A percentile compares a stretch with the other conserved stretches of the same genome.
Conservation (phyloP, 2,113 vertebrate species). For the Urocynchramus pylzowi region DNA sequence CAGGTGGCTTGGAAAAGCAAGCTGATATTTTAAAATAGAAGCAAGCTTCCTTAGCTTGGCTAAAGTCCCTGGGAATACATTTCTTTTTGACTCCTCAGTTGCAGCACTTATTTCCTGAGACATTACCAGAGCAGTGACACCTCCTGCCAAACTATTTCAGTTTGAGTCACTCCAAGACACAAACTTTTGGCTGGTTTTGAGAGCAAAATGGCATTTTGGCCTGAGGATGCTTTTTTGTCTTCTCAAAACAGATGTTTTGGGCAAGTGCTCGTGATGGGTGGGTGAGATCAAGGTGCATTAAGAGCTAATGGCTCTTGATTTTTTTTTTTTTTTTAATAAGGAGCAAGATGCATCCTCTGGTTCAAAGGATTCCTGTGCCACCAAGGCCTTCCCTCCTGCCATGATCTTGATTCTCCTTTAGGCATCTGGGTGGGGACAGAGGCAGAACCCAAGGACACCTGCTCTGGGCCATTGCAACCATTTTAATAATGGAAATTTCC, state of each 20-base stretch:
- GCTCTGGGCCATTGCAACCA: neutral
- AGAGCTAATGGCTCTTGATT: neutral
- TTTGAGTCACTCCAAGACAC: neutral
- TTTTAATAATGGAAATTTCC: neutral
- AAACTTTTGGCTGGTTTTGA: neutral
- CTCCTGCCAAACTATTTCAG: neutral
- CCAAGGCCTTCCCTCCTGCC: neutral
- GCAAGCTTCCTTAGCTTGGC: neutral
- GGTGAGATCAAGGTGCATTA: neutral
- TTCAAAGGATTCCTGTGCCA: neutral
- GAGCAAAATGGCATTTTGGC: neutral
- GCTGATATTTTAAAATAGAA: constrained; percentile 12
- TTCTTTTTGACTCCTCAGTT: neutral
- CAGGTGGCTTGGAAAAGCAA: neutral
- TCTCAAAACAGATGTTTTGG: neutral
- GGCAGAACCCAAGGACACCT: neutral
- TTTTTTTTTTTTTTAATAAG: neutral
- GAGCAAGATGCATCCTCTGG: neutral
- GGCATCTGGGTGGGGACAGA: neutral
- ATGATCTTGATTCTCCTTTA: neutral
- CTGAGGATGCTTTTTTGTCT: neutral
- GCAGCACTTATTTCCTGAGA: neutral
- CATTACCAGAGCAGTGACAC: neutral
- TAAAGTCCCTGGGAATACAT: neutral
- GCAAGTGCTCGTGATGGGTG: neutral